phyloP scores from a whole-genome alignment of 2,888 invertebrate species.

The Pomacea canaliculata region DNA sequence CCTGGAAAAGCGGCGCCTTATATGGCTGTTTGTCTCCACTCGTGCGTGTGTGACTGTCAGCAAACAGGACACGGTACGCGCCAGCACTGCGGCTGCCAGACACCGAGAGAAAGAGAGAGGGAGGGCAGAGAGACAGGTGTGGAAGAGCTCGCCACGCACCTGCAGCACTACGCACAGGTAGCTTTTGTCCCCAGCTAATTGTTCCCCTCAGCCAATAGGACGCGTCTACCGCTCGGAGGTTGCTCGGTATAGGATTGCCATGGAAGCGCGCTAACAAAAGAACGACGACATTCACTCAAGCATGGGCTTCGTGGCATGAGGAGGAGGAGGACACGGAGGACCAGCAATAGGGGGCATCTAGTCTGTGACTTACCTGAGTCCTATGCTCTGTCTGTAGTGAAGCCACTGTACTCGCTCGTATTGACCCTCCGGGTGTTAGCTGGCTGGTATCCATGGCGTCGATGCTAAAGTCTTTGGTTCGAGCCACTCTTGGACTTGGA shows the following conservation, averaged over 20 bases:
- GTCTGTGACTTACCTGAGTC: background rate
- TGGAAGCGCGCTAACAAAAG: no score
- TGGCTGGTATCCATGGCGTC: background rate
- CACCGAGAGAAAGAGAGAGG: conserved; percentile 18
- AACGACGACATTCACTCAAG: no score
- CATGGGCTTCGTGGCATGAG: background rate
- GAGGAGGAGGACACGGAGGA: conserved; percentile 2
- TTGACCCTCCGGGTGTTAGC: no score
- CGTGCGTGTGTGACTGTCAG: background rate
- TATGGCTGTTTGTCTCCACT: conserved; percentile 1
- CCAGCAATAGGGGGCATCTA: background rate
- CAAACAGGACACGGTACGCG: background rate
- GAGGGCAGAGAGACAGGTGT: conserved; percentile 11
- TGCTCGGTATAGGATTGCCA: no score
- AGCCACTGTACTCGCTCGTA: no score
- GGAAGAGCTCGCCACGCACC: conserved; percentile 3
- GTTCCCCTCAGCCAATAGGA: no score
- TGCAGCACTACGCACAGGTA: no score
- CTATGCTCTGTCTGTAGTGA: no score
- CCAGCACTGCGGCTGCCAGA: background rate
- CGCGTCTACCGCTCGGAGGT: no score
- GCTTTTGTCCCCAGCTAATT: no score
- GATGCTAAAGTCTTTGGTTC: conserved; percentile 13
- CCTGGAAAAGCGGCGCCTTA: background rate
- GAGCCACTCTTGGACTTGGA: conserved; percentile 12